Evolutionary conservation across 1,140 invertebrate genomes (phyloP).

Genomic region (Pseudomyrmex flavicornis): DNA sequence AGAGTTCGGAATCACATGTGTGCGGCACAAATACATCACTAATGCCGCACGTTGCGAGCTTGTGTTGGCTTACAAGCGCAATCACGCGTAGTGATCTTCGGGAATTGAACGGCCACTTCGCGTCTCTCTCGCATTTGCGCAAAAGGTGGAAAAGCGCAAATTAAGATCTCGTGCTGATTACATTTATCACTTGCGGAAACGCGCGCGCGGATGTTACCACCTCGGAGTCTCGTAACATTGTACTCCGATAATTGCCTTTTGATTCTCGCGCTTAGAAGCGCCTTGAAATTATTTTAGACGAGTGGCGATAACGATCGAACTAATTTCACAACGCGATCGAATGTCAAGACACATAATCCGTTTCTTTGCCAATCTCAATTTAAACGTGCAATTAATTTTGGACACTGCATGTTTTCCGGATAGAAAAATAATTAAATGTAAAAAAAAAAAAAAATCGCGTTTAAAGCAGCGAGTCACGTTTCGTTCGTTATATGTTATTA

Average conservation of each 20-base stretch:
- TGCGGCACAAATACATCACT: slow-evolving; percentile 24
- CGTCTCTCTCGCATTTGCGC: slow-evolving; percentile 26
- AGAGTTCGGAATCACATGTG: not conserved
- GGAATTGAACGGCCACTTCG: slow-evolving; percentile 65
- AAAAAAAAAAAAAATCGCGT: too few relatives aligned
- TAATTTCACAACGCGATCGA: not conserved
- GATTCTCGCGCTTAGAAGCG: not conserved
- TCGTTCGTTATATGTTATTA: not conserved
- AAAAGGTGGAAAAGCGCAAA: not conserved
- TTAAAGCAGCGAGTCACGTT: not conserved
- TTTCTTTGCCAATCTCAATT: too few relatives aligned
- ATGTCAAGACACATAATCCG: too few relatives aligned
- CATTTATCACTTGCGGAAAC: slow-evolving; percentile 53
- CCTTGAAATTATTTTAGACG: not conserved
- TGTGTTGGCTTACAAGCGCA: slow-evolving; percentile 64
- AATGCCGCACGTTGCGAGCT: slow-evolving; percentile 33
- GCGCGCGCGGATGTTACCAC: slow-evolving; percentile 33
- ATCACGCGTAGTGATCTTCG: slow-evolving; percentile 63
- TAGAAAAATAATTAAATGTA: too few relatives aligned
- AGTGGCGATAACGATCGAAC: not conserved
- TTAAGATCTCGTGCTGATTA: slow-evolving; percentile 54
- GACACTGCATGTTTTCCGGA: too few relatives aligned
- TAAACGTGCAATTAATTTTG: not conserved
- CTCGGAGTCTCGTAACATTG: slow-evolving; percentile 6
- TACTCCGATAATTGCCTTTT: slow-evolving; percentile 28